Evolutionary conservation across 2,888 invertebrate genomes (phyloP), one percentile per base, ranked within the genome.

Genomic region (Cenopis cana): DNA sequence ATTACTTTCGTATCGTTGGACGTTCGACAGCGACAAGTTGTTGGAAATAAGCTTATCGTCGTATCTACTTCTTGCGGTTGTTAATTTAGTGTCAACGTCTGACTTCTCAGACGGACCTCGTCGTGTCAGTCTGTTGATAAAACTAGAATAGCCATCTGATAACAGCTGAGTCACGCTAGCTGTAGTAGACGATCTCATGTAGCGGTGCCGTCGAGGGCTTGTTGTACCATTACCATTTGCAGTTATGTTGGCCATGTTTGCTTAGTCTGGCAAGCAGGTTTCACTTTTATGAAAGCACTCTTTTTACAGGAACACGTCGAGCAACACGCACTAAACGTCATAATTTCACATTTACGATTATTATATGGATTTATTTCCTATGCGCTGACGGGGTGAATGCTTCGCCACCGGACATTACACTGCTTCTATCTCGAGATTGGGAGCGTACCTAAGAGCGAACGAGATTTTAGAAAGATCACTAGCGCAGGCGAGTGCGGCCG

Each of bases 101-200:
- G 91, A 90, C 87, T 95, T 95, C 89, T 95, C 95, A 64, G 97
- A 97, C 52, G 97, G 97, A 61, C 97, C 97, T 74, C 97, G 95
- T 75, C 96, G 95, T 46, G 96, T 96, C 81, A 98, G 94, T 77
- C 97, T 95, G 85, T 97, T 97, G 81, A 98, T 94, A 77, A 98
- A 94, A 90, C 95, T 98, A 82, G 97, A 96, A 90, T 97, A 98
- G 79, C 97, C 97, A 86, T 98, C 98, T 78, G 96, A 96, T 79
- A 98, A 93, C 81, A 98, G 93, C 89, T 98, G 98, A 76, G 97
- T 96, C 79, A 98, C 97, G 91, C 97, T 97, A 38, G 64, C 64
- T 61, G 96, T 95, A 73, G 96, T 96, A 65, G 97, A 97, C 75
- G 95, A 94, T 75, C 98, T 95, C 77, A 96, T 94, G 90, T 97